These are phyloP conservation scores for Teinopalpus imperialis DNA, from an alignment of 2,888 invertebrate species.

Conservation along the genomic window DNA sequence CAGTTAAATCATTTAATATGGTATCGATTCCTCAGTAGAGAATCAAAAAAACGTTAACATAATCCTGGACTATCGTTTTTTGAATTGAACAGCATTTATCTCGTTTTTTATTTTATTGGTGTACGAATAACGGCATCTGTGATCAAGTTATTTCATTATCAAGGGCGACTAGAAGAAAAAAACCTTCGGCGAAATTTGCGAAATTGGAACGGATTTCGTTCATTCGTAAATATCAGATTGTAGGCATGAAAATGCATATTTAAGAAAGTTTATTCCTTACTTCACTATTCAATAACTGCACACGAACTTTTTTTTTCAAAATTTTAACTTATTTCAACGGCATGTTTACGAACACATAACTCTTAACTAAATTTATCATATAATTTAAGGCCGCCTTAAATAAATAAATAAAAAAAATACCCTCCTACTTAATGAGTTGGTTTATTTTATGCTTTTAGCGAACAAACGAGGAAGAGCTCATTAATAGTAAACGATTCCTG, in stretches of 20 bases:
- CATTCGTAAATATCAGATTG: conserved; percentile 21
- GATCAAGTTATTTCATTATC: conserved; percentile 20
- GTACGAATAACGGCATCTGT: neutral
- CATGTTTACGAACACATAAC: no score
- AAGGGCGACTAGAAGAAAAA: conserved; percentile 3
- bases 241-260: conserved; percentile 18
- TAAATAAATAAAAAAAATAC: no score
- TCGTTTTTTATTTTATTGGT: conserved; percentile 7
- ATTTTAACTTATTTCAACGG: no score
- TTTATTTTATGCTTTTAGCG: no score
- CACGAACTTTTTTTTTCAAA: no score
- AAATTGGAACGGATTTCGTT: conserved; percentile 16
- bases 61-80: conserved; percentile 14
- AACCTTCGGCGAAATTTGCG: conserved; percentile 11
- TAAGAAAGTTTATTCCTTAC: conserved; percentile 7
- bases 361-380: no score
- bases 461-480: no score
- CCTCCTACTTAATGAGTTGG: no score
- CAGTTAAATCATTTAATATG: conserved; percentile 28
- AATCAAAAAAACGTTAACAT: conserved; percentile 6
- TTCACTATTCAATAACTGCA: neutral
- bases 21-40: conserved; percentile 7
- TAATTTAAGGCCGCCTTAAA: no score
- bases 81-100: conserved; percentile 13
- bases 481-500: no score